A percentile compares a stretch with the other conserved stretches of the same genome.
Evolutionary conservation across 2,113 vertebrate genomes (phyloP).

Genomic region (Alethe diademata): DNA sequence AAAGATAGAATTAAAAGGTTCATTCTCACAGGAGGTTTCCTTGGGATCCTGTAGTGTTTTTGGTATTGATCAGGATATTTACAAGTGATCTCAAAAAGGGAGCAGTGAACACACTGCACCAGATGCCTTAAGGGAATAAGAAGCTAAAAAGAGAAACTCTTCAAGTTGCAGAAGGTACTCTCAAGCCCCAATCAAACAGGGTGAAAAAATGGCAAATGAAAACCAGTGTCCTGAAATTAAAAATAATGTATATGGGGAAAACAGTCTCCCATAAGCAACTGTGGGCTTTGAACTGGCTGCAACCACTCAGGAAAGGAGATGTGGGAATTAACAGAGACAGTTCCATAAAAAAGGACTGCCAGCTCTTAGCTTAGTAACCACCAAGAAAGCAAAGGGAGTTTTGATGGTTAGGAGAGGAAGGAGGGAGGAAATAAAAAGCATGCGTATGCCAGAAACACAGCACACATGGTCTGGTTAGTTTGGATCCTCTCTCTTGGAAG

Average conservation of each 20-base stretch:
- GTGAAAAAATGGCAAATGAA: neutral
- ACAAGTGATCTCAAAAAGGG: neutral
- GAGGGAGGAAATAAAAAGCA: neutral
- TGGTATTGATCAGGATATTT: neutral
- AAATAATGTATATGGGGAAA: accelerated
- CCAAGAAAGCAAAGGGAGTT: neutral
- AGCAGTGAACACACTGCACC: neutral
- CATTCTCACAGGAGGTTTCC: neutral
- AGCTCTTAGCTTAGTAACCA: neutral
- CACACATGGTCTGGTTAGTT: accelerated
- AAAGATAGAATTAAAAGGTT: neutral
- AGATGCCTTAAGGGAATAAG: neutral
- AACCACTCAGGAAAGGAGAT: neutral
- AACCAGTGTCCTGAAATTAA: neutral
- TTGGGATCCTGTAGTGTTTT: neutral
- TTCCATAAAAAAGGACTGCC: neutral
- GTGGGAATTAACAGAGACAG: neutral
- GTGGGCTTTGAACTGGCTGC: neutral
- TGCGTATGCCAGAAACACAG: accelerated
- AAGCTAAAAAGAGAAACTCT: neutral
- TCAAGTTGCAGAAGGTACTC: neutral
- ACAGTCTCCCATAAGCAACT: neutral
- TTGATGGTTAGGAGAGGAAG: neutral
- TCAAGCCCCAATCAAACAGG: neutral
- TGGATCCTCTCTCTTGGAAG: neutral